Conservation (phyloP, 2,113 vertebrate species). For the Leptobrachium leishanense region DNA sequence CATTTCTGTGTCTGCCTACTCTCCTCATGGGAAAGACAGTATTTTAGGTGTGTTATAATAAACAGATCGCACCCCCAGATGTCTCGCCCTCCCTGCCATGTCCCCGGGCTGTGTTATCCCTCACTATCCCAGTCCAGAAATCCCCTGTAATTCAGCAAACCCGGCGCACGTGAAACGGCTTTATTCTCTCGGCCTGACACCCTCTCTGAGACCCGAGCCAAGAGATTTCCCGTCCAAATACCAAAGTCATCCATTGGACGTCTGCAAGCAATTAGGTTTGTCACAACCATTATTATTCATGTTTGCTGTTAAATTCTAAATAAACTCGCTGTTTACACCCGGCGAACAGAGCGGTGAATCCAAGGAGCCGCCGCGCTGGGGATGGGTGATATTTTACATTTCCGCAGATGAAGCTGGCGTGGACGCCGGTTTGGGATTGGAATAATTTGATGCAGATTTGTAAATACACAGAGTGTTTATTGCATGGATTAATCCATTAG, state of each 20-base stretch:
- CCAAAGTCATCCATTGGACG: not conserved
- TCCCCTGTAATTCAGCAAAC: not conserved
- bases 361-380: not conserved
- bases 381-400: conserved; percentile 18
- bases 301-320: conserved; percentile 5
- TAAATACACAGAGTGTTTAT: too few species aligned
- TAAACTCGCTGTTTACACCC: not conserved
- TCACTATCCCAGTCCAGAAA: not conserved
- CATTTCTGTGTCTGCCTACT: too few species aligned
- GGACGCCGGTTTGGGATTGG: not conserved
- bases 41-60: too few species aligned
- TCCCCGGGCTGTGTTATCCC: not conserved
- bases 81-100: not conserved
- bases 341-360: conserved; percentile 11
- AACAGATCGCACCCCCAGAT: not conserved
- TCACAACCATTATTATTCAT: not conserved
- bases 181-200: not conserved
- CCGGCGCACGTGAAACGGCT: not conserved
- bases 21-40: too few species aligned
- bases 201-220: not conserved
- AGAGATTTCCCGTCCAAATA: too few species aligned
- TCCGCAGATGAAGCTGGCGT: not conserved
- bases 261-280: not conserved
- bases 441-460: not conserved
- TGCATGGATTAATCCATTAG: too few species aligned